These are phyloP conservation scores for Drosophila suzukii DNA, from an alignment of 1,140 invertebrate species.

Conservation along the genomic window DNA sequence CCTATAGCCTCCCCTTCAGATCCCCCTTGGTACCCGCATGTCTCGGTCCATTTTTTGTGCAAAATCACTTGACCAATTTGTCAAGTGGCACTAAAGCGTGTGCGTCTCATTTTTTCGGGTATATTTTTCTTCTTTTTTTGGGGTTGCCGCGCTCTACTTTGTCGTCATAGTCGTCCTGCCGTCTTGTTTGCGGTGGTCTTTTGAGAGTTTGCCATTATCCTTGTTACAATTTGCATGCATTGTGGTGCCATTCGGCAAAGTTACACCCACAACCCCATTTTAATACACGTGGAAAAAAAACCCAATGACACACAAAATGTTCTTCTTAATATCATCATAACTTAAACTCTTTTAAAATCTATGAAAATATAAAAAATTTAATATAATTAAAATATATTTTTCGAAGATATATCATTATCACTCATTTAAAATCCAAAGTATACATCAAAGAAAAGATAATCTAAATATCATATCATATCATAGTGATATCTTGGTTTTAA, in stretches of 20 bases:
- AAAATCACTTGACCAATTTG: constrained; percentile 83
- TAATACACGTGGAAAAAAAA: background rate
- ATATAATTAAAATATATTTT: background rate
- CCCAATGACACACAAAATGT: background rate
- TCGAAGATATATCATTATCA: too few relatives aligned
- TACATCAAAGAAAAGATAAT: too few relatives aligned
- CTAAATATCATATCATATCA: too few relatives aligned
- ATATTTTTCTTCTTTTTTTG: constrained; percentile 1
- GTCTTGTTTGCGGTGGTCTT: constrained; percentile 76
- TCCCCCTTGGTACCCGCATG: constrained; percentile 3
- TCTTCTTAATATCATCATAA: background rate
- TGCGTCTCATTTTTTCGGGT: constrained; percentile 33
- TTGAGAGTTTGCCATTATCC: constrained; percentile 77
- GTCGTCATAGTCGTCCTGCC: constrained; percentile 24
- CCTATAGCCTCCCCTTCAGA: background rate
- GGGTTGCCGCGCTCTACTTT: constrained; percentile 51
- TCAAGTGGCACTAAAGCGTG: constrained; percentile 80
- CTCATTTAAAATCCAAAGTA: too few relatives aligned
- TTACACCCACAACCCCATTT: background rate
- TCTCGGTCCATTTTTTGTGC: constrained; percentile 57
- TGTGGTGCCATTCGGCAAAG: constrained; percentile 53
- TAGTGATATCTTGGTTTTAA: too few relatives aligned
- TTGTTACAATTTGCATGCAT: constrained; percentile 80
- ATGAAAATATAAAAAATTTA: too few relatives aligned
- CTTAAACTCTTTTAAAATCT: too few relatives aligned